Evolutionary conservation across 2,113 vertebrate genomes (phyloP), one percentile per base, ranked within the genome.

Genomic region (Ctenomys sociabilis): DNA sequence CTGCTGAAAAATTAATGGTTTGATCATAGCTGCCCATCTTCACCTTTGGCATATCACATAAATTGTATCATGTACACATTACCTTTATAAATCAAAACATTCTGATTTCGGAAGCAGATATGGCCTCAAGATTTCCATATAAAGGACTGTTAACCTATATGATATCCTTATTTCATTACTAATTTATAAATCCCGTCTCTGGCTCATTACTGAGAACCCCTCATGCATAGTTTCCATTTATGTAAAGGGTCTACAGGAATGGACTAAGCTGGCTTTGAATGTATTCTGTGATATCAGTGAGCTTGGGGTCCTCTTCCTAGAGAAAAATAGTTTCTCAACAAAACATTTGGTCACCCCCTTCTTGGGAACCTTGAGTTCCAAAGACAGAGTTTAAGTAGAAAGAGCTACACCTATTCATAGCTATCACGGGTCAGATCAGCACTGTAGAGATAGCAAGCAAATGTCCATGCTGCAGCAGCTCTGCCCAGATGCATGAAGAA

Each of bases 31-130:
- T 88, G 78, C 43, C 83, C 77, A 80, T 49, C 66, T 77, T 10
- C 40, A 78, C 30, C 49, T 52, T 90, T 85, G 35, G n/a, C 26
- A 26, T 49, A 68, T 73, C 22, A 54, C 1, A 32, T 14, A 80
- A 45, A 24, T n/a, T 5, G 8, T 35, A 5, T 30, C 49, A 21
- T 66, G 75, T 43, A 14, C 2, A 22, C 24, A 37, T 70, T 72
- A 59, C 16, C 82, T 64, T 28, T 54, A 40, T 61, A 92, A 92
- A 88, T 84, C 77, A 88, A 92, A 97, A 59, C 16, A 88, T 66
- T 43, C 52, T 77, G 8, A 95, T 91, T 82, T 64, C 43, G 64
- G 43, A 96, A 85, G 14, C 21, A 78, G 3, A 66, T 82, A 37
- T 73, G 40, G 30, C 32, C 37, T 19, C 45, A 85, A 95, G 78